Base-by-base conservation (phyloP, 2,113 vertebrate genomes). In the Perca flavescens region DNA sequence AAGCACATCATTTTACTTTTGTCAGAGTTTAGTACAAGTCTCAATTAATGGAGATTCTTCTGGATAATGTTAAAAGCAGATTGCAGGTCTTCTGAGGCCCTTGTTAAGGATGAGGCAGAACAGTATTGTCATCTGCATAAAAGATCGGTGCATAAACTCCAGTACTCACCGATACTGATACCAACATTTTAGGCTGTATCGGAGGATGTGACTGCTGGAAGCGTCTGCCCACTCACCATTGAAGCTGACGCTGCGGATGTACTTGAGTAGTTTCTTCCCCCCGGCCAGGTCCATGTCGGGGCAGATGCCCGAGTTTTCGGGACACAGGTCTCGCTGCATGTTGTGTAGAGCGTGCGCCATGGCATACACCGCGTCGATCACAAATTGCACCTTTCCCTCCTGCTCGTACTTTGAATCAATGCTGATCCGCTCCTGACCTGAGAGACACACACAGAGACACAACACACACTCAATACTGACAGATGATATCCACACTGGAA, bases 351-450 rank as follows among this genome's bases (percentile, higher is more conserved):
- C 98, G 0, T 99, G 97, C 0, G 98, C 98, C 96, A 99, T 97
- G 22, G 97, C 97, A 0, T 98, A 99, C 22, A 99, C 98, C 0
- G 98, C 97, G 0, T 99, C 98, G 2, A 99, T 98, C 81, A 99
- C 98, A 0, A 99, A 99, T 94, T 99, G 98, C 14, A 99, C 98
- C 93, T 98, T 98, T 1, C 97, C 98, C 82, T 99, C 98, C 94
- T 99, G 98, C 91, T 99, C 97, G 34, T 99, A 99, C 82, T 91
- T 97, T 1, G 97, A 98, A 80, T 98, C 97, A 31, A 95, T 95
- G 46, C 97, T 96, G 67, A 99, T 99, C 2, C 98, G 94, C 91
- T 99, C 98, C 94, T 97, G 97, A 58, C 98, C 98, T 99, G 94
- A 73, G 62, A 64, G 52, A 58, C 1, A 64, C 31, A 54, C 47